Evolutionary conservation across 2,797 vertebrate species (phyloP).

Genomic region (Rhabdomys pumilio): DNA sequence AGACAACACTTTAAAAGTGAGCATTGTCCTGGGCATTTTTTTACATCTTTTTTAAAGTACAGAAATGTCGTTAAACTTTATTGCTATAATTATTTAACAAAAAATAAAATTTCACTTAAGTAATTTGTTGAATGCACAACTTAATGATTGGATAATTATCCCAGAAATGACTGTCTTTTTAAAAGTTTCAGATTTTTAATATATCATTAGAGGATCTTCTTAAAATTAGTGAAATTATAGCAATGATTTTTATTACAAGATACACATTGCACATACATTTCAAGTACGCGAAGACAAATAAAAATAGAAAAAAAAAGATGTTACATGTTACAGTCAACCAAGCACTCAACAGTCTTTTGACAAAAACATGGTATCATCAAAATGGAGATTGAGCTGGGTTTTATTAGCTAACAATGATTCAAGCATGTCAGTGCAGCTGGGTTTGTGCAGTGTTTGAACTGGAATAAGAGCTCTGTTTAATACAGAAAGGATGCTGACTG

Average conservation of each 20-base stretch:
- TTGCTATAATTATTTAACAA: conserved; percentile 31
- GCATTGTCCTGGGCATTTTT: background rate
- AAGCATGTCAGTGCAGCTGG: background rate
- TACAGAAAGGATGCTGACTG: background rate
- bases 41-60: background rate
- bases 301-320: background rate
- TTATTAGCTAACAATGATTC: background rate
- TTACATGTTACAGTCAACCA: background rate
- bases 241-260: conserved; percentile 21
- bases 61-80: background rate
- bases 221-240: conserved; percentile 15
- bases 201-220: background rate
- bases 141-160: conserved; percentile 3
- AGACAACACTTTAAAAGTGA: background rate
- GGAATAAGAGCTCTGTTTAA: background rate
- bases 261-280: background rate
- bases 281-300: background rate
- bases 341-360: background rate
- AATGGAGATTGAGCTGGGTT: background rate
- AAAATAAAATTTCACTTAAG: conserved; percentile 54
- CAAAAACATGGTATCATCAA: background rate
- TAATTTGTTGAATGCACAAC: background rate
- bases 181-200: background rate
- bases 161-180: background rate
- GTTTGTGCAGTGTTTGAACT: background rate